Base-by-base conservation (phyloP, 2,888 invertebrate genomes). In the Palloptera scutellata region DNA sequence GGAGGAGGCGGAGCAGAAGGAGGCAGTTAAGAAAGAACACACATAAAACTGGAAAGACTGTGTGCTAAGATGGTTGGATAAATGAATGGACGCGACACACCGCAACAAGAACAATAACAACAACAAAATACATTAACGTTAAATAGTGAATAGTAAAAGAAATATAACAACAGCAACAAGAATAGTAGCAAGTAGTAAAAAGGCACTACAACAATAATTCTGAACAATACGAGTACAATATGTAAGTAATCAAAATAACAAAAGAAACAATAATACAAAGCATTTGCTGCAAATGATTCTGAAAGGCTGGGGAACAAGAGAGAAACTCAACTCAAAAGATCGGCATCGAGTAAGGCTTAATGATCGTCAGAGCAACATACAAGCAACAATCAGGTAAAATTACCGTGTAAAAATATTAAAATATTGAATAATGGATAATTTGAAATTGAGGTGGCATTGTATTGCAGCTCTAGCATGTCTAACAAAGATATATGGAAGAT, bases 91-190 rank as follows among this genome's bases (percentile, higher is more conserved):
- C 75, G 75, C 72, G 73, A 72, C 61, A 59, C 57, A 48, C 45
- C 54, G 48, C 30, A 58, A 4, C 3, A 30, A 30, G 6, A 30
- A n/a, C n/a, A n/a, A n/a, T n/a, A 62, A 63, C 59, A 60, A 55
- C 62, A 61, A 61, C 61, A 61, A 61, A 66, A 55, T 55, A 57
- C 58, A 40, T 48, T 64, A 69, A 61, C 66, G 67, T 60, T 51
- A 64, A 55, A 60, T 58, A 64, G 57, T 64, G 64, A 64, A 64
- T 64, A 59, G 59, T 64, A 65, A 67, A 64, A 65, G 62, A 51
- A 75, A 76, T 81, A 77, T 77, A 77, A 77, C 73, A 74, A 58
- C 61, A 61, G 57, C 54, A 55, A 61, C 30, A 62, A 52, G 30
- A 43, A 12, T 13, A 42, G 41, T 20, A 54, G 40, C 51, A 30